Conservation (phyloP, 2,797 vertebrate genomes). For the Telmatherina bonti region DNA sequence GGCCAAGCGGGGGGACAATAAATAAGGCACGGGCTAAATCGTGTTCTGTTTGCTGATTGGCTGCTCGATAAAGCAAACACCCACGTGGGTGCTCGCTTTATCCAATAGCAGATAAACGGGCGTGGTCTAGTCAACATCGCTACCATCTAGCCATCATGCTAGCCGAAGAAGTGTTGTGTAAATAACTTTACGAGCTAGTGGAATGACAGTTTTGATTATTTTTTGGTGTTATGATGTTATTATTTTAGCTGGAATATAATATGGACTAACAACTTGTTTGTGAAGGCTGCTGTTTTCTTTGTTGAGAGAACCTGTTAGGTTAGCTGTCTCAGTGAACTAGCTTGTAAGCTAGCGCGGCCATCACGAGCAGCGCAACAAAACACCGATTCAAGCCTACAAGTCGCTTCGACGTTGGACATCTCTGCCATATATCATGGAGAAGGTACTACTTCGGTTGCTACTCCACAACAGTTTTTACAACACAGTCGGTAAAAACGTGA, state of each 20-base stretch:
- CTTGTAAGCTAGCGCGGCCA: constrained; percentile 56
- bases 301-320: constrained; percentile 19
- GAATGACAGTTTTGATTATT: background rate
- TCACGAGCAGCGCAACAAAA: constrained; percentile 46
- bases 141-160: constrained; percentile 61
- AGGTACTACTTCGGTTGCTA: constrained; percentile 53
- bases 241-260: constrained; percentile 12
- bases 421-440: constrained; percentile 71
- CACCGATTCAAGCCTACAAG: constrained; percentile 22
- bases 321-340: constrained; percentile 41
- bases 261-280: constrained; percentile 44
- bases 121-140: constrained; percentile 41
- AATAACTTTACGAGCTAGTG: constrained; percentile 52
- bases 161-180: constrained; percentile 48
- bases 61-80: background rate
- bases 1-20: background rate
- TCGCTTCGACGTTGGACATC: constrained; percentile 34
- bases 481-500: background rate
- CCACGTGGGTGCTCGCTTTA: constrained; percentile 31
- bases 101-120: constrained; percentile 57
- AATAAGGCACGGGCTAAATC: constrained; percentile 15
- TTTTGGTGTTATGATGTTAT: background rate
- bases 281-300: constrained; percentile 39
- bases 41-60: constrained; percentile 38
- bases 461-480: background rate